Percentiles rank a stretch among this genome's conserved stretches.
phyloP scores from a whole-genome alignment of 92 coral and sea anemone genomes.

The Desmophyllum pertusum region DNA sequence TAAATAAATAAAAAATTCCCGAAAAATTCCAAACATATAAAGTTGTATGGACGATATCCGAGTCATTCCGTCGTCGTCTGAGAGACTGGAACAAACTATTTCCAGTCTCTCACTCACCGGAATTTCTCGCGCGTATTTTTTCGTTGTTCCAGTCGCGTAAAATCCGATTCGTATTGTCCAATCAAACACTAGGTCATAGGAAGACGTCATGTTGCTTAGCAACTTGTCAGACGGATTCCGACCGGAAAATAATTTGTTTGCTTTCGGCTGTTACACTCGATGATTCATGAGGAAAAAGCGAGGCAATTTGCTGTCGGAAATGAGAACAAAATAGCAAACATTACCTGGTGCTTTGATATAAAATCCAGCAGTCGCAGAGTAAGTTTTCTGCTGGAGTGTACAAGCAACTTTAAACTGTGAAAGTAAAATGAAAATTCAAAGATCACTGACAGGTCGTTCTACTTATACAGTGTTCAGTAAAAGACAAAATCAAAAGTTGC shows the following conservation, averaged over 20 bases:
- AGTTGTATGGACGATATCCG: too few relatives aligned
- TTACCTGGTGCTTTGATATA: slow-evolving; percentile 85
- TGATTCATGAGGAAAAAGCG: too few relatives aligned
- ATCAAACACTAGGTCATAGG: background rate
- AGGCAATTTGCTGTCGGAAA: background rate
- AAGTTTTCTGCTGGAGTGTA: slow-evolving; percentile 87
- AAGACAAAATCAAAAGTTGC: background rate
- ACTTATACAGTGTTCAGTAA: background rate
- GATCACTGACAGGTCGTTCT: background rate
- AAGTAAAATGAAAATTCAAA: slow-evolving; percentile 5
- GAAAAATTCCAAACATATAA: too few relatives aligned
- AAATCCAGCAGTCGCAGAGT: slow-evolving; percentile 87
- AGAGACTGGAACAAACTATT: background rate
- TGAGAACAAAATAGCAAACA: background rate
- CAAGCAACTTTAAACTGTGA: slow-evolving; percentile 69
- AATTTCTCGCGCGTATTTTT: background rate
- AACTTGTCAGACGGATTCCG: background rate
- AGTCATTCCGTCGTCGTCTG: background rate
- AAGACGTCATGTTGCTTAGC: background rate
- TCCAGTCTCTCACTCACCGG: background rate
- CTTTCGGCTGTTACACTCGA: too few relatives aligned
- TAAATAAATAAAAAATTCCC: too few relatives aligned
- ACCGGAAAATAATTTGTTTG: background rate
- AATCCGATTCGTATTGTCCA: background rate
- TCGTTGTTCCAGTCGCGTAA: background rate